Conservation (phyloP, 2,113 vertebrate genomes). For the Corythaeola cristata region DNA sequence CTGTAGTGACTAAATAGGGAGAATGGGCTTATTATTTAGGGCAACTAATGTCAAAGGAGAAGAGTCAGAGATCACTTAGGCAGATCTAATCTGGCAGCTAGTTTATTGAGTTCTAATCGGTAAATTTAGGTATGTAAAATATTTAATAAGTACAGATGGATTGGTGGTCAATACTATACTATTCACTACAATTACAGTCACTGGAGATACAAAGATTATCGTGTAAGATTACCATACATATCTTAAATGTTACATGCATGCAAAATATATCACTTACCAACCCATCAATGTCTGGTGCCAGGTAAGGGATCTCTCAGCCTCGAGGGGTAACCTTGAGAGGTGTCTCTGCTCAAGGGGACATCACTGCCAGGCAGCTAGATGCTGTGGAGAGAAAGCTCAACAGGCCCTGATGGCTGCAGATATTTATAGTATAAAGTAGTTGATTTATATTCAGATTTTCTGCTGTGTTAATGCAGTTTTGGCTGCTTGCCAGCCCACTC, state of each 20-base stretch:
- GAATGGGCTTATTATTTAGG: accelerated
- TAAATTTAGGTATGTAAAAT: neutral
- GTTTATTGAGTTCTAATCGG: neutral
- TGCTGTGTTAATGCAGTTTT: neutral
- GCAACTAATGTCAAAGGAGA: neutral
- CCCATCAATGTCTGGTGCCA: accelerated
- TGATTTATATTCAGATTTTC: neutral
- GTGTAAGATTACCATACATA: accelerated
- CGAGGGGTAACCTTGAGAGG: neutral
- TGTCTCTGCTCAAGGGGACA: neutral
- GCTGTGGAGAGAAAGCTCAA: neutral
- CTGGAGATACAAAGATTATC: neutral
- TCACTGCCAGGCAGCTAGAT: neutral
- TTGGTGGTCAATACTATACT: neutral
- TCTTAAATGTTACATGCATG: neutral
- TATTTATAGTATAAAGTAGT: neutral
- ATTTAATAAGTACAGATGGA: neutral
- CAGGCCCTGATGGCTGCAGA: neutral
- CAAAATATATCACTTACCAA: neutral
- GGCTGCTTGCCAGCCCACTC: neutral
- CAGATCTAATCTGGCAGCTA: neutral
- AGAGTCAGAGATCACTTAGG: neutral
- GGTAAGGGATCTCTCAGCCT: neutral
- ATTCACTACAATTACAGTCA: neutral
- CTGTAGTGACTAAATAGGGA: neutral